phyloP scores from a whole-genome alignment of 2,888 invertebrate species.

The Cephalotes varians region DNA sequence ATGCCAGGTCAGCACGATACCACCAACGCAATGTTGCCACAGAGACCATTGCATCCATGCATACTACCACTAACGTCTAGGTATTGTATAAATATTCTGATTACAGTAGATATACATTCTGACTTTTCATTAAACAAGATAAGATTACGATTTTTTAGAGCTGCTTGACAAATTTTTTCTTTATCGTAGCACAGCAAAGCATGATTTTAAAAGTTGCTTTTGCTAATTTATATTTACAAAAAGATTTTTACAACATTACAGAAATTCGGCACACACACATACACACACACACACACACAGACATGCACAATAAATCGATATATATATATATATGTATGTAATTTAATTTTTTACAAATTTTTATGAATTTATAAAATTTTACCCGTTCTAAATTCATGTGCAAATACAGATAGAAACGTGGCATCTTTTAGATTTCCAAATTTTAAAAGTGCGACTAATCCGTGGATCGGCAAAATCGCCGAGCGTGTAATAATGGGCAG shows the following conservation, averaged over 20 bases:
- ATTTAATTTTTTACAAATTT: background rate
- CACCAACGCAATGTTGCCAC: slow-evolving; percentile 95
- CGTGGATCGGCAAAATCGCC: slow-evolving; percentile 86
- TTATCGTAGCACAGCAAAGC: background rate
- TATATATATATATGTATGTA: background rate
- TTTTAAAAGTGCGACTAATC: slow-evolving; percentile 94
- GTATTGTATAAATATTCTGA: slow-evolving; percentile 49
- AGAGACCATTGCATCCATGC: slow-evolving; percentile 96
- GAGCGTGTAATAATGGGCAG: slow-evolving; percentile 81
- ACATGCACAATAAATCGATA: too few species aligned
- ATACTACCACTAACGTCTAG: slow-evolving; percentile 79
- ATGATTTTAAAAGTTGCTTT: background rate
- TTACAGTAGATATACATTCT: background rate
- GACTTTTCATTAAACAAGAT: background rate
- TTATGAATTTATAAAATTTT: background rate
- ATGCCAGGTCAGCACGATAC: slow-evolving; percentile 98
- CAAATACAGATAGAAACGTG: slow-evolving; percentile 12
- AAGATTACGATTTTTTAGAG: background rate
- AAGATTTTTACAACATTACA: background rate
- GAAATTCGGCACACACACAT: too few species aligned
- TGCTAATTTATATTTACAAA: background rate
- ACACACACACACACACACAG: too few species aligned
- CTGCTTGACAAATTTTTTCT: background rate
- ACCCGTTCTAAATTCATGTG: background rate
- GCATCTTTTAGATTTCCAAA: slow-evolving; percentile 88